Conservation (phyloP, 2,888 invertebrate species). For the Hyposoter didymator region DNA sequence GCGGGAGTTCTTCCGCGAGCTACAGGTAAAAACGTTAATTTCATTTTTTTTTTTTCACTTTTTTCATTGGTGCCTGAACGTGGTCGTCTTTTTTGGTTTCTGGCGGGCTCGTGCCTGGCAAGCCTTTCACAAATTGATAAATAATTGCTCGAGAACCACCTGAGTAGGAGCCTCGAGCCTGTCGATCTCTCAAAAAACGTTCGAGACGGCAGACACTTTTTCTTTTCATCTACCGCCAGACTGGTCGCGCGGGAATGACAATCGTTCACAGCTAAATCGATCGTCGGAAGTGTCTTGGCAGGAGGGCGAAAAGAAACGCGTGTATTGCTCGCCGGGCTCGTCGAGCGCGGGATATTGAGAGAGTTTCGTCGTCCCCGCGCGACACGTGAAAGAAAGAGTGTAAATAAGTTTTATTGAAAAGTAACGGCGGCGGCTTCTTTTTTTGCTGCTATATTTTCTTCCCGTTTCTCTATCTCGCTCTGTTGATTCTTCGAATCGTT, state of each 20-base stretch:
- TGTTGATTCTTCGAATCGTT: slow-evolving; percentile 60
- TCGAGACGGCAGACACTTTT: not conserved
- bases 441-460: not conserved
- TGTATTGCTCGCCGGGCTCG: slow-evolving; percentile 18
- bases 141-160: slow-evolving; percentile 40
- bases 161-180: slow-evolving; percentile 17
- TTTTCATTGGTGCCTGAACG: not conserved
- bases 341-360: not conserved
- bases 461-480: slow-evolving; percentile 12
- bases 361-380: slow-evolving; percentile 9
- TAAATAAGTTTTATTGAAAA: slow-evolving; percentile 66
- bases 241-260: slow-evolving; percentile 33
- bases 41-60: not conserved
- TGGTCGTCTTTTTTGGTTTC: not conserved
- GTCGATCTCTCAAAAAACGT: slow-evolving; percentile 30
- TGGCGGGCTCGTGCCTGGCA: not conserved
- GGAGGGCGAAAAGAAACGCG: slow-evolving; percentile 1
- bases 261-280: slow-evolving; percentile 55
- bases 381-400: slow-evolving; percentile 32
- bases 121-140: slow-evolving; percentile 36
- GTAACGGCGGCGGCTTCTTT: slow-evolving; percentile 53
- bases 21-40: slow-evolving; percentile 84
- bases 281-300: slow-evolving; percentile 1
- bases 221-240: not conserved
- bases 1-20: slow-evolving; percentile 93